phyloP scores from a whole-genome alignment of 2,888 invertebrate species.

The Volucella bombylans region DNA sequence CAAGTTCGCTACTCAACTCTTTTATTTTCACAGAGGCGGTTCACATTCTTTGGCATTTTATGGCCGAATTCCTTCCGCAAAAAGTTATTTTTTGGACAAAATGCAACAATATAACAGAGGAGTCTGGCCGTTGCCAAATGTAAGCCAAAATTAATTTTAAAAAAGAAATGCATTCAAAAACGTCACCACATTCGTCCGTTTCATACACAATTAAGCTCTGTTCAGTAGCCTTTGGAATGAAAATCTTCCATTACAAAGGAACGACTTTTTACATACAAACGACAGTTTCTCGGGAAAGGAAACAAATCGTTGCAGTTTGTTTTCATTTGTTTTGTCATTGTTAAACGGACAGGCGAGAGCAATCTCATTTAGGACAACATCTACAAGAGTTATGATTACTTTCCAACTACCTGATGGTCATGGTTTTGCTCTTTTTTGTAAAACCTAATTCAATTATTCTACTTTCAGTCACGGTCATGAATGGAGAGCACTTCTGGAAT shows the following conservation, averaged over 20 bases:
- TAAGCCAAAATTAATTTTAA: neutral
- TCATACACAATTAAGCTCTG: constrained; percentile 36
- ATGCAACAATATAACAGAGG: neutral
- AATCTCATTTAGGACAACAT: constrained; percentile 15
- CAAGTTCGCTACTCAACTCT: too few relatives aligned
- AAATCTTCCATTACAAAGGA: constrained; percentile 1
- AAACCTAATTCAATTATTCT: constrained; percentile 60
- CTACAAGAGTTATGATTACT: constrained; percentile 48
- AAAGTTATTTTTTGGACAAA: constrained; percentile 59
- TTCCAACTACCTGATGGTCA: constrained; percentile 25
- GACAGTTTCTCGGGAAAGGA: constrained; percentile 47
- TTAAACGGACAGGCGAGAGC: constrained; percentile 44
- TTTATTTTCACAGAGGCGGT: too few relatives aligned
- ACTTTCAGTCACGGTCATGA: constrained; percentile 41
- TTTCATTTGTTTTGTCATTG: constrained; percentile 63
- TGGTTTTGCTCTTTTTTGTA: constrained; percentile 24
- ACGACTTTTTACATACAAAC: constrained; percentile 37
- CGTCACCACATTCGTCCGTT: constrained; percentile 21
- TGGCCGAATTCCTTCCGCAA: neutral
- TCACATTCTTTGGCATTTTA: too few relatives aligned
- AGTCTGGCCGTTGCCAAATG: neutral
- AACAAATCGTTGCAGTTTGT: constrained; percentile 65
- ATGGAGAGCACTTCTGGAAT: neutral
- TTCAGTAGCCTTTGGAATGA: constrained; percentile 27
- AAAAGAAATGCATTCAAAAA: constrained; percentile 11